Conservation (phyloP, 2,888 invertebrate genomes). For the Pherbina coryleti region DNA sequence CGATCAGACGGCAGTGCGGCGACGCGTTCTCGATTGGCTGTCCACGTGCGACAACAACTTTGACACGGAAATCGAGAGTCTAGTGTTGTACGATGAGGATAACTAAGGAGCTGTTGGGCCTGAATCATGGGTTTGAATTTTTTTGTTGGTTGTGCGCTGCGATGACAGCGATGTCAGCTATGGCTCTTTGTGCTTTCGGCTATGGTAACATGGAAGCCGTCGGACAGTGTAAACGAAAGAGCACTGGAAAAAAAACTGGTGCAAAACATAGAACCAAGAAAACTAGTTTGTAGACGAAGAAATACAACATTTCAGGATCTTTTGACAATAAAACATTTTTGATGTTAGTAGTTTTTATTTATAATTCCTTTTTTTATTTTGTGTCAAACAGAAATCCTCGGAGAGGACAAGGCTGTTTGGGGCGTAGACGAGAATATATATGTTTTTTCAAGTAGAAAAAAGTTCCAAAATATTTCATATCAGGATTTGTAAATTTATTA, state of each 20-base stretch:
- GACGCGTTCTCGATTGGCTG: slow-evolving; percentile 78
- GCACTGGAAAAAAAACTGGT: neutral
- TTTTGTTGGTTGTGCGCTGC: neutral
- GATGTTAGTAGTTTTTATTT: neutral
- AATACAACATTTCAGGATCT: slow-evolving; percentile 17
- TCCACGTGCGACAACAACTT: slow-evolving; percentile 72
- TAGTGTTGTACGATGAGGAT: slow-evolving; percentile 58
- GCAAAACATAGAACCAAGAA: slow-evolving; percentile 15
- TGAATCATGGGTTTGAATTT: neutral
- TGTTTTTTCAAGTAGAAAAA: neutral
- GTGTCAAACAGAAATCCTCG: neutral
- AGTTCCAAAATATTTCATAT: slow-evolving; percentile 17
- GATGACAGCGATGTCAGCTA: neutral
- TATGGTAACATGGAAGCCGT: neutral
- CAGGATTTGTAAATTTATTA: slow-evolving; percentile 4
- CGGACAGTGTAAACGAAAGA: neutral
- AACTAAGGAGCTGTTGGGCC: slow-evolving; percentile 47
- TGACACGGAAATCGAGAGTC: slow-evolving; percentile 65
- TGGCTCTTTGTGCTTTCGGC: neutral
- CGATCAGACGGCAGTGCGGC: slow-evolving; percentile 74
- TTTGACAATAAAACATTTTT: slow-evolving; percentile 30
- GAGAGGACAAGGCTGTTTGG: neutral
- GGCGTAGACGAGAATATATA: neutral
- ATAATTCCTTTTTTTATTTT: neutral
- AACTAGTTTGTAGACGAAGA: neutral